phyloP scores from a whole-genome alignment of 2,888 invertebrate species.

The Rhodophaea formosa region DNA sequence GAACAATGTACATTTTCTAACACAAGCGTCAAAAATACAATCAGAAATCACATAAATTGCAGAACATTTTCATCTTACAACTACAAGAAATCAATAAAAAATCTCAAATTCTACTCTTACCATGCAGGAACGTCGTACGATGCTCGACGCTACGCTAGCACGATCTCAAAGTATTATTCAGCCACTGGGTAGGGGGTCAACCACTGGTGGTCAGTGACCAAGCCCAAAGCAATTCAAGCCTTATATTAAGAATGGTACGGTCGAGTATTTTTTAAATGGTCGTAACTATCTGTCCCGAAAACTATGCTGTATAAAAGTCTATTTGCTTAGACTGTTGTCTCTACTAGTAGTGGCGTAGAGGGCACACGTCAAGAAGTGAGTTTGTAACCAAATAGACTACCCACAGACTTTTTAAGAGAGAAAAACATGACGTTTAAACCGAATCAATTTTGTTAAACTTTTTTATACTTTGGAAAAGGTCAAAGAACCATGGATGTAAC shows the following conservation, averaged over 20 bases:
- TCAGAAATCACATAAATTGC: slow-evolving; percentile 14
- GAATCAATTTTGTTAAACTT: too few species aligned
- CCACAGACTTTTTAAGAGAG: neutral
- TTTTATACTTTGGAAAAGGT: slow-evolving; percentile 3
- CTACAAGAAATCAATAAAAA: slow-evolving; percentile 25
- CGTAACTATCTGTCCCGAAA: neutral
- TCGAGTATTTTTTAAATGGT: neutral
- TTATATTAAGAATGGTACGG: neutral
- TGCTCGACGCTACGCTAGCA: slow-evolving; percentile 57
- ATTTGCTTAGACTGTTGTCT: neutral
- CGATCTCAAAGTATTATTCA: slow-evolving; percentile 94
- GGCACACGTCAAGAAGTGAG: neutral
- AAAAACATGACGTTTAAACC: neutral
- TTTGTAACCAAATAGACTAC: neutral
- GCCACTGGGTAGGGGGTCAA: slow-evolving; percentile 86
- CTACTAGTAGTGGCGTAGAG: neutral
- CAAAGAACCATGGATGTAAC: slow-evolving; percentile 37
- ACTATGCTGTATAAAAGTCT: neutral
- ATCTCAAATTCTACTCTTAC: slow-evolving; percentile 53
- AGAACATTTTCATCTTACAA: slow-evolving; percentile 13
- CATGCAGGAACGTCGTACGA: slow-evolving; percentile 50
- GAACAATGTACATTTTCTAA: too few species aligned
- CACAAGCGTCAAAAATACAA: neutral
- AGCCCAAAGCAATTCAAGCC: neutral
- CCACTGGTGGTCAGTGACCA: slow-evolving; percentile 28